Base-by-base conservation (phyloP, 2,797 vertebrate species). In the Ceryle rudis region DNA sequence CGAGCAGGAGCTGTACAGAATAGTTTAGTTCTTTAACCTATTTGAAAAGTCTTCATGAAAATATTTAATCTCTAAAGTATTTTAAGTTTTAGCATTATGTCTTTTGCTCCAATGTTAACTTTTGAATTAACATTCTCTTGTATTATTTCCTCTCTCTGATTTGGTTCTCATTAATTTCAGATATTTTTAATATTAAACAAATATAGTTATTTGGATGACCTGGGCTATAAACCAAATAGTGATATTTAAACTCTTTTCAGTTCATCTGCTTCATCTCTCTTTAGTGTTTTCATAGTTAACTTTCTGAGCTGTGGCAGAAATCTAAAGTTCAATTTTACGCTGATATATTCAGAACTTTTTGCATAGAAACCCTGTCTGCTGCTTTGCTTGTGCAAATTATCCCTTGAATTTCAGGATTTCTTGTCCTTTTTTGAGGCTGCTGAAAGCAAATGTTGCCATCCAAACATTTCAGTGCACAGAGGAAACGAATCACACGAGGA, bases 351-450 rank as follows among this genome's bases (percentile, higher is more conserved):
- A 66, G 55, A 57, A 60, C 9, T 33, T 9, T 95, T 62, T 93
- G 61, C 66, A 75, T 46, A 93, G 71, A 74, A 97, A 66, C 44
- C 51, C 69, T 74, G 65, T 57, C 73, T 81, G 33, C 29, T 92
- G 58, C 58, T 94, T 89, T 78, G 75, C 89, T 67, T 74, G 47
- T 75, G 83, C 66, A 91, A 92, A 89, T 89, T 70, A 69, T 95
- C 37, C 29, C 39, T 93, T 92, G 80, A 95, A 86, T 95, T 82
- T 86, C 21, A 93, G 90, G 61, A 92, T 96, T 95, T 94, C 89
- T 88, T 93, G 88, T 86, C 79, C 57, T 28, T 82, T 88, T 92
- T 61, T 58, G 35, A 33, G 46, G 39, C 86, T 91, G 46, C 6
- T 35, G 81, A 81, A 95, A 95, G 77, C 79, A 87, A 65, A 81